These are phyloP conservation scores for Trichonephila clavata DNA, from an alignment of 1,140 invertebrate species.

Conservation along the genomic window DNA sequence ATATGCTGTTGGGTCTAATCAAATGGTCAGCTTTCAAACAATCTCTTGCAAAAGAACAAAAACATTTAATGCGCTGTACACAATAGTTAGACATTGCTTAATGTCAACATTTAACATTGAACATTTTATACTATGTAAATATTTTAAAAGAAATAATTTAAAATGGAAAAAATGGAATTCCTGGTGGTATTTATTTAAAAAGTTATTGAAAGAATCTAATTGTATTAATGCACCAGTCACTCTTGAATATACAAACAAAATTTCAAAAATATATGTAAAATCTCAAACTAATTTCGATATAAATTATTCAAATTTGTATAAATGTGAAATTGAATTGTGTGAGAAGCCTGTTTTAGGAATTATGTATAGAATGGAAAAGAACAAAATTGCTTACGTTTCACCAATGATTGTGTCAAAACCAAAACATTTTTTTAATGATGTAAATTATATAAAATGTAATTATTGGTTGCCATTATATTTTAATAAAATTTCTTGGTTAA, in stretches of 20 bases:
- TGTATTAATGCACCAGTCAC: not conserved
- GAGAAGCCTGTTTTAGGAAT: conserved; percentile 30
- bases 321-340: conserved; percentile 40
- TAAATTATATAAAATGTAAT: conserved; percentile 22
- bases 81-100: not conserved
- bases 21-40: not conserved
- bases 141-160: conserved; percentile 13
- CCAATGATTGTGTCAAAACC: conserved; percentile 25
- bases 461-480: conserved; percentile 21
- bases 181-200: conserved; percentile 22
- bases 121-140: conserved; percentile 21
- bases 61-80: conserved; percentile 11
- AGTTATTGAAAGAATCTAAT: not conserved
- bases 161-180: conserved; percentile 41
- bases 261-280: not conserved
- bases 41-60: not conserved
- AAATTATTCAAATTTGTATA: not conserved
- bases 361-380: conserved; percentile 9
- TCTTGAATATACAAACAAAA: not conserved
- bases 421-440: conserved; percentile 1
- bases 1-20: conserved; percentile 9
- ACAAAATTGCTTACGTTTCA: not conserved
- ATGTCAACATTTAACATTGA: not conserved
- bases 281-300: not conserved
- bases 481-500: conserved; percentile 31